These are phyloP conservation scores for Zhengitettix transpicula DNA, from an alignment of 2,888 invertebrate species.

Conservation along the genomic window DNA sequence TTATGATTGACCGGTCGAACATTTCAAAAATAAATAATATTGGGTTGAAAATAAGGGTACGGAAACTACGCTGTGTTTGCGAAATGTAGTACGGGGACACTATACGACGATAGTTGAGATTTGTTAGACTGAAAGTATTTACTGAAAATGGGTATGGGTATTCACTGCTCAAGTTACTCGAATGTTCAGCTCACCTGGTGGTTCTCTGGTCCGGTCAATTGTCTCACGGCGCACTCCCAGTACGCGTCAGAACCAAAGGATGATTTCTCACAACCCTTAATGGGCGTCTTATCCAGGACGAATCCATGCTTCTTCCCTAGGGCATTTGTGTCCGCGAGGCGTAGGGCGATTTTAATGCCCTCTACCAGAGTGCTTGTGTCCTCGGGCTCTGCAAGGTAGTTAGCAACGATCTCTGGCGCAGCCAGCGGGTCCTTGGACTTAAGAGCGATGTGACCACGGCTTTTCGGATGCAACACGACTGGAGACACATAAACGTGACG, in stretches of 20 bases:
- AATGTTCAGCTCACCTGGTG: constrained; percentile 50
- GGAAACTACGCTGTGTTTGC: too few relatives aligned
- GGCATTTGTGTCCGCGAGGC: constrained; percentile 34
- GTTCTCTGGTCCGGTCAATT: constrained; percentile 62
- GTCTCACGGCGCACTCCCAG: constrained; percentile 54
- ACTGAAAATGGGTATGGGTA: too few relatives aligned
- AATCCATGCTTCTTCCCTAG: constrained; percentile 35
- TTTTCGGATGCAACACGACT: constrained; percentile 46
- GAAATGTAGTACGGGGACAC: too few relatives aligned
- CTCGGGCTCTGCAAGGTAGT: constrained; percentile 51
- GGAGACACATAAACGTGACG: constrained; percentile 31
- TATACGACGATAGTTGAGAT: too few relatives aligned
- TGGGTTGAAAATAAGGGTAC: too few relatives aligned
- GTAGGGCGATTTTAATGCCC: constrained; percentile 40
- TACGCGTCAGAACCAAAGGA: constrained; percentile 46
- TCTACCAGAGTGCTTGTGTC: constrained; percentile 47
- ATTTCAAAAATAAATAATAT: too few relatives aligned
- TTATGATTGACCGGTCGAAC: too few relatives aligned
- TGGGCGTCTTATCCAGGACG: constrained; percentile 28
- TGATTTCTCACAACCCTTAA: constrained; percentile 26
- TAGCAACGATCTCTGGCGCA: constrained; percentile 57
- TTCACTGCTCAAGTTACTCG: too few relatives aligned
- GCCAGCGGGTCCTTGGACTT: constrained; percentile 47
- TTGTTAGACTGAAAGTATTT: too few relatives aligned
- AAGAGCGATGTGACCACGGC: constrained; percentile 44